Conservation (phyloP, 2,888 invertebrate species). For the Volucella zonaria region DNA sequence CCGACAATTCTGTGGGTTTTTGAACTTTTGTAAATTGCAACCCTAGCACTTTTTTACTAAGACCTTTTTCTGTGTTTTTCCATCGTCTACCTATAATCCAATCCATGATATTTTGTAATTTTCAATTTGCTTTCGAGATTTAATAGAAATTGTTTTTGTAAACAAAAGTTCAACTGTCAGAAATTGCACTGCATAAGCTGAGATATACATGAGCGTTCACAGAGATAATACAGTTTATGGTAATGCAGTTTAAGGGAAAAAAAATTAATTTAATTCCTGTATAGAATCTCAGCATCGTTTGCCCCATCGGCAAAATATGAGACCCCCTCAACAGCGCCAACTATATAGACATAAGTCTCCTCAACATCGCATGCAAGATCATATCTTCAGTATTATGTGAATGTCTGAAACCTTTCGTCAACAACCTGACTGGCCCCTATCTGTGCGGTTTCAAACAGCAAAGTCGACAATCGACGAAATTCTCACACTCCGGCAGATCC, state of each 20-base stretch:
- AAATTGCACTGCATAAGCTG: constrained; percentile 2
- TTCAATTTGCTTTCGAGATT: neutral
- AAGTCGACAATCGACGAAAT: no score
- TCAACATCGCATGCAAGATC: no score
- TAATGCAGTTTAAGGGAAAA: constrained; percentile 5
- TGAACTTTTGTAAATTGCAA: constrained; percentile 78
- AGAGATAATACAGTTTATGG: neutral
- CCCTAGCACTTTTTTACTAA: constrained; percentile 78
- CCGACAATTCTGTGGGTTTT: constrained; percentile 79
- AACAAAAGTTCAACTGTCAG: constrained; percentile 31
- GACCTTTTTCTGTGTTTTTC: constrained; percentile 77
- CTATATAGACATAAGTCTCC: no score
- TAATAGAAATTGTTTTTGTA: constrained; percentile 19
- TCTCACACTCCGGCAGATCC: no score
- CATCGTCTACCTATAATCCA: constrained; percentile 81
- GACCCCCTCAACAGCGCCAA: no score
- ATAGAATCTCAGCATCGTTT: no score
- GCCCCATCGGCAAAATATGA: no score
- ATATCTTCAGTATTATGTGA: no score
- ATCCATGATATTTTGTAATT: constrained; percentile 76
- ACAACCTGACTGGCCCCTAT: no score
- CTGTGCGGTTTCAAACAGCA: no score
- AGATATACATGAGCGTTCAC: constrained; percentile 5
- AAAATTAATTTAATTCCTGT: neutral
- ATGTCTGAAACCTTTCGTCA: no score